A percentile compares a stretch with the other conserved stretches of the same genome.
phyloP scores from a whole-genome alignment of 2,113 vertebrate species.

The Hemicordylus capensis region DNA sequence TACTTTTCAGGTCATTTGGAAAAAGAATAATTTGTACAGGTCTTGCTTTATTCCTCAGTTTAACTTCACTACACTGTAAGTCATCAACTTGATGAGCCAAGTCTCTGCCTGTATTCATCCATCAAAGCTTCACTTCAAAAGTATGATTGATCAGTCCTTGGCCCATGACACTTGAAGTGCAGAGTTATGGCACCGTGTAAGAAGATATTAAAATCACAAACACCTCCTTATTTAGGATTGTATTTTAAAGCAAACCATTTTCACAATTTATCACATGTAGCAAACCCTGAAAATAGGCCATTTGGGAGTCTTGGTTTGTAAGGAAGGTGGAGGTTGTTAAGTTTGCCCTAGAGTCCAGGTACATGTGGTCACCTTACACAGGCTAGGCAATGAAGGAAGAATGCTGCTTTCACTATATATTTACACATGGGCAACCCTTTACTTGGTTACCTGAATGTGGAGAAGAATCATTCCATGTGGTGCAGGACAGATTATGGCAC shows the following conservation, averaged over 20 bases:
- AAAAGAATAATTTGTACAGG: not conserved
- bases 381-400: not conserved
- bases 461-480: not conserved
- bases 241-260: conserved; percentile 58
- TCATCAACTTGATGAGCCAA: not conserved
- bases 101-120: conserved; percentile 3
- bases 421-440: not conserved
- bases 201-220: conserved; percentile 60
- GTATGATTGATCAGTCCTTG: not conserved
- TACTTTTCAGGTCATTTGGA: not conserved
- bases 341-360: not conserved
- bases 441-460: not conserved
- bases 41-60: conserved; percentile 23
- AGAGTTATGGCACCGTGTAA: conserved; percentile 44
- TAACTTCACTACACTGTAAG: not conserved
- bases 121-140: not conserved
- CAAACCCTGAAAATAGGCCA: not conserved
- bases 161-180: not conserved
- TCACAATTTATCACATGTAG: conserved; percentile 41
- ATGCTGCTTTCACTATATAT: too few species aligned
- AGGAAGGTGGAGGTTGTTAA: not conserved
- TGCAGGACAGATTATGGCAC: not conserved
- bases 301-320: not conserved
- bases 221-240: conserved; percentile 59
- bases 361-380: not conserved